These are phyloP conservation scores for Melitaea cinxia DNA, from an alignment of 1,140 invertebrate species.

Conservation along the genomic window DNA sequence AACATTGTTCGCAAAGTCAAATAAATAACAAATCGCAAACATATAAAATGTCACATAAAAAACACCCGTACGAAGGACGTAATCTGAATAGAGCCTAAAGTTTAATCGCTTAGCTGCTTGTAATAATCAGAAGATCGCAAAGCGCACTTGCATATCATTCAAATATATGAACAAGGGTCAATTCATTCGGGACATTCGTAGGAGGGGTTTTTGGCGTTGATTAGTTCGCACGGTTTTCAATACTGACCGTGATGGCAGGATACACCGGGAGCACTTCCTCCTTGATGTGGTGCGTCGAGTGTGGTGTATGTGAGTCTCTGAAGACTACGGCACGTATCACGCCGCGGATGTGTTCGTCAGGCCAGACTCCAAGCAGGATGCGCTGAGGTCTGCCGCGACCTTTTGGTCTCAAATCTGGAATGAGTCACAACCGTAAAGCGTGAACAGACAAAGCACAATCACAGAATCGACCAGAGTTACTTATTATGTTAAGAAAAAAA, in stretches of 20 bases:
- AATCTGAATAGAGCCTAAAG: not conserved
- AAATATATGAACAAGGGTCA: not conserved
- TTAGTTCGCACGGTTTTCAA: constrained; percentile 34
- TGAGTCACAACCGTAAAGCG: constrained; percentile 73
- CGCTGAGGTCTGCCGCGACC: constrained; percentile 93
- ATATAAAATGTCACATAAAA: not conserved
- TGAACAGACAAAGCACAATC: constrained; percentile 63
- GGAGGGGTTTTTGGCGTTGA: not conserved
- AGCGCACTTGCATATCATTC: not conserved
- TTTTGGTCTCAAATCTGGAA: constrained; percentile 92
- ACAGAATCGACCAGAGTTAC: not conserved
- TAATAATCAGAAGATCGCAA: constrained; percentile 3
- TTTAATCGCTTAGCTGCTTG: constrained; percentile 3
- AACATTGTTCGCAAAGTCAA: constrained; percentile 10
- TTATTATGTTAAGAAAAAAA: not conserved
- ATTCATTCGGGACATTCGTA: not conserved
- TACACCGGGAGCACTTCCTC: constrained; percentile 74
- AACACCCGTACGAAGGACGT: not conserved
- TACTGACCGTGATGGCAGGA: constrained; percentile 78
- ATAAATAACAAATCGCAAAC: constrained; percentile 15
- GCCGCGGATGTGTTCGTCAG: constrained; percentile 94
- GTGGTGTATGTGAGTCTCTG: constrained; percentile 87
- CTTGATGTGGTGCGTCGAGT: constrained; percentile 83
- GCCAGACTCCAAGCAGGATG: constrained; percentile 94
- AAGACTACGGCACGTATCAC: constrained; percentile 96